Evolutionary conservation across 1,140 invertebrate species (phyloP).

Genomic region (Solenopsis invicta): DNA sequence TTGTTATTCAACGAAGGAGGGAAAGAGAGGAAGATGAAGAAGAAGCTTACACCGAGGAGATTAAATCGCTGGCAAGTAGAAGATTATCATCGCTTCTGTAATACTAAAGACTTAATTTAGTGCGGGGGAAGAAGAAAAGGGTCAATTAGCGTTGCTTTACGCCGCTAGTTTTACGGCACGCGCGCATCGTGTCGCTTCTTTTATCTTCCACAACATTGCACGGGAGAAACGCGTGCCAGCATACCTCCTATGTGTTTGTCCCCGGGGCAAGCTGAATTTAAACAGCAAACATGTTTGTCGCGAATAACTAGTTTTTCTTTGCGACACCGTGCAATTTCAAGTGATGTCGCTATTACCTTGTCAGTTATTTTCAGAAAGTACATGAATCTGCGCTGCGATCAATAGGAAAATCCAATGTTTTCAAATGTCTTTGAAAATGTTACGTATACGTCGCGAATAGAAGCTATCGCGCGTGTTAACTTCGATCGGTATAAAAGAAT

Average conservation of each 20-base stretch:
- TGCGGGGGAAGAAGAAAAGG: background rate
- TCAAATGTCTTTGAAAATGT: background rate
- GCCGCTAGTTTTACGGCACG: slow-evolving; percentile 32
- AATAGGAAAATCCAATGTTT: background rate
- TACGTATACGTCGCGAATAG: background rate
- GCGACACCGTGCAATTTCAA: slow-evolving; percentile 18
- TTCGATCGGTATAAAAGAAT: background rate
- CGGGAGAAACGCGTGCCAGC: slow-evolving; percentile 17
- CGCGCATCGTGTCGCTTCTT: slow-evolving; percentile 9
- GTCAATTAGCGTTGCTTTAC: slow-evolving; percentile 56
- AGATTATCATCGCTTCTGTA: slow-evolving; percentile 23
- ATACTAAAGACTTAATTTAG: slow-evolving; percentile 48
- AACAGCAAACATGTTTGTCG: slow-evolving; percentile 55
- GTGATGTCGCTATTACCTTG: slow-evolving; percentile 11
- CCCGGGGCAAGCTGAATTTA: slow-evolving; percentile 44
- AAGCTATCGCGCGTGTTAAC: background rate
- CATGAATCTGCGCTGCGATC: background rate
- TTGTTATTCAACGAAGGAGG: slow-evolving; percentile 11
- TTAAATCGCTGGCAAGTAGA: slow-evolving; percentile 25
- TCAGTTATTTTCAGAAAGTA: slow-evolving; percentile 7
- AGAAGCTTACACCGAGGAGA: background rate
- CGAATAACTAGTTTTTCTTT: slow-evolving; percentile 49
- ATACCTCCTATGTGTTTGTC: slow-evolving; percentile 32
- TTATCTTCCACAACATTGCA: slow-evolving; percentile 35
- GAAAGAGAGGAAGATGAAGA: background rate